These are phyloP conservation scores for Haliclystus octoradiatus DNA, from an alignment of 30 jellyfish, hydroid and myxozoan genomes.

Conservation along the genomic window DNA sequence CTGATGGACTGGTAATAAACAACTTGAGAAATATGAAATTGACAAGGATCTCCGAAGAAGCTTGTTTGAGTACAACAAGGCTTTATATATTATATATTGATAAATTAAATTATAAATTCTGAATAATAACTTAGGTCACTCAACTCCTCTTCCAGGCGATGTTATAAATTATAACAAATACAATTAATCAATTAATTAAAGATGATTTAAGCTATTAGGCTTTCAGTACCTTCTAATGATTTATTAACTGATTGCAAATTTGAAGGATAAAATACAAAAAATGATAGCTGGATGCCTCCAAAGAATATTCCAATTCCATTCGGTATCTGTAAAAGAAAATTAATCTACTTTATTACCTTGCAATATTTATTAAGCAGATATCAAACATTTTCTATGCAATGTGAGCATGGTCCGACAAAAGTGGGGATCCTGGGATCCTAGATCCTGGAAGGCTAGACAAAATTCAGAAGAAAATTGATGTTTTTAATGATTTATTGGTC, in stretches of 20 bases:
- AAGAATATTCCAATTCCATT: constrained; percentile 56
- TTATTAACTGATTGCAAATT: neutral
- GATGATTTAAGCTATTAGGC: neutral
- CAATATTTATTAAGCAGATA: no score
- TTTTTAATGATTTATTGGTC: no score
- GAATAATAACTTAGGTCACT: neutral
- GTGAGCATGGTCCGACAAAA: no score
- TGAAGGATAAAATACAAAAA: constrained; percentile 59
- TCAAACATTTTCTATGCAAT: no score
- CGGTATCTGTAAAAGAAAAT: constrained; percentile 44
- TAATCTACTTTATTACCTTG: neutral
- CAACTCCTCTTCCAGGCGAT: no score
- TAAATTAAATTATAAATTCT: neutral
- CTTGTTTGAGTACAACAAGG: neutral
- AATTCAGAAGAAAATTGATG: no score
- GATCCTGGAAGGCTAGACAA: no score
- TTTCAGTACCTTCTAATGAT: neutral
- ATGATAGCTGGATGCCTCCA: constrained; percentile 55
- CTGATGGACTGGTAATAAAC: no score
- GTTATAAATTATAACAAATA: neutral
- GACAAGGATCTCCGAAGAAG: constrained; percentile 5
- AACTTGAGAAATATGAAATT: constrained; percentile 3
- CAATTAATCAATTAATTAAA: no score
- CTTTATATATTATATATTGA: neutral
- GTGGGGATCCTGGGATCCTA: no score